Base-by-base conservation (phyloP, 2,113 vertebrate genomes). In the Xerus inauris region DNA sequence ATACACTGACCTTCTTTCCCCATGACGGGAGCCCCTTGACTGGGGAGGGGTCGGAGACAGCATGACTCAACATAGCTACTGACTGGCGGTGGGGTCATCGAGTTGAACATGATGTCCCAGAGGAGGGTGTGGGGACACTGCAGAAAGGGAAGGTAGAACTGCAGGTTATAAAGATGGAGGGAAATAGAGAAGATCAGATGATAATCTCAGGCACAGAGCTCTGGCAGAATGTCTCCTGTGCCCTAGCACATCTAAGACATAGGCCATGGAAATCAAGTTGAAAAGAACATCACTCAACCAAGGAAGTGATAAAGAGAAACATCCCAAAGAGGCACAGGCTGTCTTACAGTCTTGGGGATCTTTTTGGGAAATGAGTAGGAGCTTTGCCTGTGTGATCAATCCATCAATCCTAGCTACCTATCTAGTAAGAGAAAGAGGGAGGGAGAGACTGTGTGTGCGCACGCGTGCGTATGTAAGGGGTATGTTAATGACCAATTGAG, bases 41-140 rank as follows among this genome's bases (percentile, higher is more conserved):
- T 98, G 47, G 98, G 99, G 22, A 99, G 99, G 0, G 99, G 98
- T 72, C 99, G 99, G 98, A 99, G 99, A 92, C 99, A 99, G 96
- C 99, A 99, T 95, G 98, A 99, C 96, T 99, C 99, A 47, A 99
- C 99, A 95, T 98, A 99, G 97, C 98, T 98, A 49, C 98, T 98
- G 97, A 98, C 98, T 98, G 99, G 98, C 1, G 97, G 97, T 59
- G 99, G 97, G 85, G 98, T 98, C 98, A 98, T 97, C 19, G 99
- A 98, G 97, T 99, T 99, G 98, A 99, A 99, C 99, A 99, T 99
- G 94, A 97, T 87, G 97, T 98, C 86, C 98, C 96, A 64, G 98
- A 98, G 35, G 45, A 59, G 28, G 76, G 45, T 59, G 95, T 84
- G 79, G 76, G 82, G 81, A 57, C n/a, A 75, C 95, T 96, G 92